A percentile compares a stretch with the other conserved stretches of the same genome.
Conservation (phyloP, 1,140 invertebrate species). For the Marisa cornuarietis region DNA sequence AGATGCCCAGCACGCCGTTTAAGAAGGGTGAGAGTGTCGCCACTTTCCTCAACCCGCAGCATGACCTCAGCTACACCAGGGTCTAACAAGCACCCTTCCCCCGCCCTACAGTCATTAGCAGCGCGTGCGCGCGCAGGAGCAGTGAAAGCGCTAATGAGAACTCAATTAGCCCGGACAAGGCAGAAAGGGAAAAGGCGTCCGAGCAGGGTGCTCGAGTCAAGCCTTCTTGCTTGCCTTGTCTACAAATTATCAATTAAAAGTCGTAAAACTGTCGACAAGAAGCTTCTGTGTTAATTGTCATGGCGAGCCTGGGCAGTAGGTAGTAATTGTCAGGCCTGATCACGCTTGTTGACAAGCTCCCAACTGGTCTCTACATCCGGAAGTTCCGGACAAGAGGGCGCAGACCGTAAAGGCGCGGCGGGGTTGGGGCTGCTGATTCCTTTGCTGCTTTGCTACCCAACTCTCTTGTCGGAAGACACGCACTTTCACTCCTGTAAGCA, state of each 20-base stretch:
- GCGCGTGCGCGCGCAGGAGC: constrained; percentile 16
- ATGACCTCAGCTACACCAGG: neutral
- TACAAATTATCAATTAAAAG: constrained; percentile 29
- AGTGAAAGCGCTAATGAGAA: constrained; percentile 28
- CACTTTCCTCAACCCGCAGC: no score
- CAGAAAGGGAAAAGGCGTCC: neutral
- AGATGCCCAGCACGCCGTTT: neutral
- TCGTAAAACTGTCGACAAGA: constrained; percentile 6
- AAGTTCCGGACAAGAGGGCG: constrained; percentile 7
- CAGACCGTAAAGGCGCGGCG: no score
- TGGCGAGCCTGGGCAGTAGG: constrained; percentile 11
- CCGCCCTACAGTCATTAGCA: constrained; percentile 14
- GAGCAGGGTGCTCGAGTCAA: constrained; percentile 9
- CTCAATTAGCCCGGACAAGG: constrained; percentile 17
- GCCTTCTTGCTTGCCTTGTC: constrained; percentile 12
- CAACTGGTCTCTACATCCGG: constrained; percentile 16
- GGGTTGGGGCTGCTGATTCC: no score
- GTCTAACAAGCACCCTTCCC: constrained; percentile 17
- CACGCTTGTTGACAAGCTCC: constrained; percentile 21
- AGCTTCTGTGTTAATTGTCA: constrained; percentile 22
- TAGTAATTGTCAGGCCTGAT: constrained; percentile 25
- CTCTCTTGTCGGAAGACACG: constrained; percentile 9
- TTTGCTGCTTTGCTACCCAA: no score
- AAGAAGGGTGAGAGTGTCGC: neutral
- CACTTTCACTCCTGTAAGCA: neutral